Conservation (phyloP, 1,140 invertebrate species). For the Micrasema longulum region DNA sequence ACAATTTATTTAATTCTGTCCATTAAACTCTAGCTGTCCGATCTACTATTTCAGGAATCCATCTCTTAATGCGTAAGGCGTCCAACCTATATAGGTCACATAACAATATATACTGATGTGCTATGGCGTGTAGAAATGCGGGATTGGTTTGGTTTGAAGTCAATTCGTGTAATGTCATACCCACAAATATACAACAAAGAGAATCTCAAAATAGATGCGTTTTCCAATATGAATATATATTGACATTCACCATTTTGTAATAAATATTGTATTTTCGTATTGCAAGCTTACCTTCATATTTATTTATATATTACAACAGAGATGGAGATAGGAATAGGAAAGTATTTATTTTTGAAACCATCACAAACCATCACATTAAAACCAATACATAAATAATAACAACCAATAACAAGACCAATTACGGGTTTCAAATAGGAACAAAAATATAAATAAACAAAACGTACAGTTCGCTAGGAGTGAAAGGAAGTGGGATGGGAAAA, state of each 20-base stretch:
- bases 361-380: no score
- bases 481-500: no score
- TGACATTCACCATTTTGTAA: not conserved
- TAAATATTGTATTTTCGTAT: no score
- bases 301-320: no score
- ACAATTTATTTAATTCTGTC: constrained; percentile 34
- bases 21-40: constrained; percentile 20
- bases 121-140: not conserved
- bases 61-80: constrained; percentile 1
- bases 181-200: constrained; percentile 31
- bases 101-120: not conserved
- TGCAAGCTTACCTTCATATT: no score
- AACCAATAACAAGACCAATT: no score
- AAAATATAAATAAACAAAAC: no score
- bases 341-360: no score
- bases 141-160: not conserved
- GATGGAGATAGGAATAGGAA: no score
- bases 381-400: no score
- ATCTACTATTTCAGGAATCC: constrained; percentile 10
- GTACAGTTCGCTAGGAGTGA: no score
- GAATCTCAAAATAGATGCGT: constrained; percentile 24
- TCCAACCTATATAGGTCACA: constrained; percentile 5
- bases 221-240: constrained; percentile 1
- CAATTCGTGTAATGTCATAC: constrained; percentile 1
- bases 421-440: no score